Base-by-base conservation (phyloP, 2,888 invertebrate genomes). In the Ceramica pisi region DNA sequence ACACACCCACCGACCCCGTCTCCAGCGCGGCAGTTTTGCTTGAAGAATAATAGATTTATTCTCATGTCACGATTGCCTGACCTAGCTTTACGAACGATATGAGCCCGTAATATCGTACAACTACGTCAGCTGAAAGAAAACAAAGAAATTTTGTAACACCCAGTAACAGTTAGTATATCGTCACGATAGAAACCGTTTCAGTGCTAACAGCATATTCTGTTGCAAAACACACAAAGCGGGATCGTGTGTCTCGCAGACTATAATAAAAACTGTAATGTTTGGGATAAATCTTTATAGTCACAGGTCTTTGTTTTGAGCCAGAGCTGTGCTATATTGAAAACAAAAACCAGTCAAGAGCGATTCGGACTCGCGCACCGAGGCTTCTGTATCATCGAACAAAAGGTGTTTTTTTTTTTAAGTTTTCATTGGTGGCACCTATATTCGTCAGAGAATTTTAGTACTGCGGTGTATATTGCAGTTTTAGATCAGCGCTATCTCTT, bases 241-340 rank as follows among this genome's bases (percentile, higher is more conserved):
- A 75, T 71, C 41, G 56, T 81, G 53, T 81, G 53, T 78, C 81
- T 66, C 26, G n/a, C 46, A 53, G 35, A 53, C 53, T 51, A 60
- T 16, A 60, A 61, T 55, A 65, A 46, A 70, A 78, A 60, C 48
- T 35, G 57, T 59, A 56, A 48, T 80, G 19, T 50, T 53, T 41
- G 14, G n/a, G n/a, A 73, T 62, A 51, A 8, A n/a, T 16, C 56
- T 64, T 48, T 65, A 53, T 51, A n/a, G 21, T 59, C 21, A 55
- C 46, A 50, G 41, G 61, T 53, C 51, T 77, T 72, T 60, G 31
- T 60, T 23, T 50, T 6, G 62, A 31, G 26, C 14, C 10, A 26
- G 14, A 56, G 26, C 26, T 9, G 5, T 26, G 5, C 46, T 71
- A 44, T 38, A 51, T 51, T 79, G 31, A 71, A 69, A 50, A 38